phyloP scores from a whole-genome alignment of 2,113 vertebrate species.

The Tragulus kanchil region DNA sequence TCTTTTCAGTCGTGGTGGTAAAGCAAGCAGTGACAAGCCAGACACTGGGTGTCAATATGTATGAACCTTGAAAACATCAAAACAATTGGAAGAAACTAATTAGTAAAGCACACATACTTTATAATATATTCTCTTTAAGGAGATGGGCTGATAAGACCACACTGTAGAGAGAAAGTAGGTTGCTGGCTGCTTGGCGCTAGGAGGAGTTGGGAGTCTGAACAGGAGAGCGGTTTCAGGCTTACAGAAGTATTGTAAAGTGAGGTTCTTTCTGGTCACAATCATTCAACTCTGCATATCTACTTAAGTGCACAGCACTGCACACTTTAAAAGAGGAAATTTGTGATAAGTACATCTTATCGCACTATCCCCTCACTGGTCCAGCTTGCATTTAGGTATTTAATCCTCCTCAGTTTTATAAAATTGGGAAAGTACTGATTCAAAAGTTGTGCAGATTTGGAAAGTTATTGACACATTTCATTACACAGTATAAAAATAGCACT shows the following conservation, averaged over 20 bases:
- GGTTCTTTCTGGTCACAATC: background rate
- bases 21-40: background rate
- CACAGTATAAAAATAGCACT: constrained; percentile 37
- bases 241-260: background rate
- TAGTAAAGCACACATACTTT: background rate
- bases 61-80: background rate
- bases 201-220: background rate
- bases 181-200: background rate
- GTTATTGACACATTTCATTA: constrained; percentile 47
- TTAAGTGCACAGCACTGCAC: background rate
- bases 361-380: background rate
- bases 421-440: constrained; percentile 24
- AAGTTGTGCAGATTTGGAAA: background rate
- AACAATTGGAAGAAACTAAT: background rate
- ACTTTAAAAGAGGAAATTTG: background rate
- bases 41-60: background rate
- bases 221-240: background rate
- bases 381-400: constrained; percentile 4
- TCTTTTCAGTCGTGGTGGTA: background rate
- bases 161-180: background rate
- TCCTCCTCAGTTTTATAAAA: background rate
- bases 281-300: background rate
- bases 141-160: background rate
- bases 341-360: background rate
- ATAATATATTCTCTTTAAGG: background rate